Base-by-base conservation (phyloP, 2,888 invertebrate species). In the Drosophila nigricruria region DNA sequence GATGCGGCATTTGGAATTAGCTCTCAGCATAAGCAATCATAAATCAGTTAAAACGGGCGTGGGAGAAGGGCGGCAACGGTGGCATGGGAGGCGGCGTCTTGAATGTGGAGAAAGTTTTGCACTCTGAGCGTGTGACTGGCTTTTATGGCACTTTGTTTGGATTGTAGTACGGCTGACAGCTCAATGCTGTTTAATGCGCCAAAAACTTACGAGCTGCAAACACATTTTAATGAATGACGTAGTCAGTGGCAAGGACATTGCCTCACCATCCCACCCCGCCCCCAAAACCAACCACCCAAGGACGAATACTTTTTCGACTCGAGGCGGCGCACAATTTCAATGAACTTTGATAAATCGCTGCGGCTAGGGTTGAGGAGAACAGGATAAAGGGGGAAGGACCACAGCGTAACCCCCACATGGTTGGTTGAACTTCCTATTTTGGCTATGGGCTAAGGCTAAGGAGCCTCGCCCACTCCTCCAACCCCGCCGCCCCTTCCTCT, bases 151-250 rank as follows among this genome's bases (percentile, higher is more conserved):
- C 58, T 89, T 89, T 89, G 83, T 87, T 87, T 86, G 80, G 78
- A 71, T 79, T 72, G 82, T 84, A 84, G 81, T 82, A 84, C 79
- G 85, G 68, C 75, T 84, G 83, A 84, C 89, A 84, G 79, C 83
- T 84, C 89, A 89, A 84, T 84, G 89, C 88, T 89, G 89, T 88
- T 87, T 89, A 83, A 88, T 83, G 72, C 79, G 71, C 78, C 75
- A 54, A 82, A 52, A 53, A 81, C 82, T 82, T 80, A 80, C 77
- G 59, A 62, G 61, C 81, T 64, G 65, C 61, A 54, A 68, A 72
- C 79, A 73, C 81, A 89, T 89, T 89, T 84, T 89, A 84, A 84
- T 84, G 83, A 89, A 84, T 89, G 83, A 89, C 83, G 83, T 84
- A 82, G 82, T 79, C 88, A 68, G 66, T 47, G 59, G 54, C 77